phyloP scores from a whole-genome alignment of 1,140 invertebrate species.

The Diabrotica virgifera region DNA sequence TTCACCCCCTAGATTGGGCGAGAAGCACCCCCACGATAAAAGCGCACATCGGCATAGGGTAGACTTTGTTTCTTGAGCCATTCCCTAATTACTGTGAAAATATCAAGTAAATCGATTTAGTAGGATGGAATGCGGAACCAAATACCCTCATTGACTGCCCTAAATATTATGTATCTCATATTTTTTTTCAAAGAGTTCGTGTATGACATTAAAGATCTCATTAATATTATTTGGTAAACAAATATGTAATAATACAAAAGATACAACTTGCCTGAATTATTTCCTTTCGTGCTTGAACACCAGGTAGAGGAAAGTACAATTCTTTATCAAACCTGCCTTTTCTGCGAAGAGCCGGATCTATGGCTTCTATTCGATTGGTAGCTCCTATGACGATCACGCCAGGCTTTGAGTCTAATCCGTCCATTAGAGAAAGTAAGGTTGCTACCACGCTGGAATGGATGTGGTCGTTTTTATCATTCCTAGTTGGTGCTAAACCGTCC shows the following conservation, averaged over 20 bases:
- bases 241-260: neutral
- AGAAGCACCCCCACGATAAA: too few relatives aligned
- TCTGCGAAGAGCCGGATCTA: constrained; percentile 77
- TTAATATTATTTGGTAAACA: constrained; percentile 5
- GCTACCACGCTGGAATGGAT: constrained; percentile 90
- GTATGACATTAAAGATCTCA: too few relatives aligned
- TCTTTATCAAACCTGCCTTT: constrained; percentile 84
- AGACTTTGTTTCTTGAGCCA: too few relatives aligned
- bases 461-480: constrained; percentile 85
- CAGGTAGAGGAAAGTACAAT: constrained; percentile 68
- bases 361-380: constrained; percentile 77
- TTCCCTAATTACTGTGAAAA: too few relatives aligned
- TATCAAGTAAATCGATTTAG: too few relatives aligned
- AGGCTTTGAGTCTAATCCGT: constrained; percentile 70
- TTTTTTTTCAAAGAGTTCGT: too few relatives aligned
- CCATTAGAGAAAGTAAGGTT: constrained; percentile 84
- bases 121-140: too few relatives aligned
- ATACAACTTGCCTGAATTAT: constrained; percentile 33
- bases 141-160: too few relatives aligned
- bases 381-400: constrained; percentile 78
- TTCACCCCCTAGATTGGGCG: too few relatives aligned
- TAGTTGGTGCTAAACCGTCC: constrained; percentile 79
- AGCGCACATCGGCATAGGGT: too few relatives aligned
- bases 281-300: constrained; percentile 53
- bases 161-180: too few relatives aligned